Base-by-base conservation (phyloP, 1,140 invertebrate species). In the Manduca sexta region DNA sequence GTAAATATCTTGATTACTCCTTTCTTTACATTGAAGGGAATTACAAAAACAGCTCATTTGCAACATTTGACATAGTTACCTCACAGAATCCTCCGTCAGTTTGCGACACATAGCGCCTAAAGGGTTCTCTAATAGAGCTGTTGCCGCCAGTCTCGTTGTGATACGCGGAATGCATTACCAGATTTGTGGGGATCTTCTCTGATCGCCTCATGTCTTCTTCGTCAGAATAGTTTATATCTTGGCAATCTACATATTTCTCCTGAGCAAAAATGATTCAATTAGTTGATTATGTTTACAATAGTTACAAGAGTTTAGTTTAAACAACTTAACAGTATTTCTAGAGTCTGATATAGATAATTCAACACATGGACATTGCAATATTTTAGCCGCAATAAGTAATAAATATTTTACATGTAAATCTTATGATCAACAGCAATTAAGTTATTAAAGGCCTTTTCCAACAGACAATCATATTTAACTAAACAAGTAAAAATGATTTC, bases 241-340 rank as follows among this genome's bases (percentile, higher is more conserved):
- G 66, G 30, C 77, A 81, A 46, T 81, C 74, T 12, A 81, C 77
- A 21, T 81, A 81, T 52, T 81, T 81, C 47, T 78, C 74, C 77
- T 81, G 47, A 1, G n/a, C n/a, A n/a, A n/a, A n/a, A n/a, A n/a
- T n/a, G n/a, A n/a, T n/a, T n/a, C n/a, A 1, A n/a, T n/a, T n/a
- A n/a, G n/a, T n/a, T n/a, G n/a, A n/a, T n/a, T n/a, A n/a, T n/a
- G n/a, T n/a, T n/a, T n/a, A n/a, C n/a, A n/a, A n/a, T n/a, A n/a
- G n/a, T n/a, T n/a, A n/a, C n/a, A n/a, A n/a, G n/a, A n/a, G n/a
- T n/a, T n/a, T n/a, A n/a, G n/a, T n/a, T n/a, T n/a, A n/a, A n/a
- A n/a, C n/a, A n/a, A n/a, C n/a, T n/a, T n/a, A n/a, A n/a, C n/a
- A n/a, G n/a, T n/a, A n/a, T n/a, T n/a, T n/a, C n/a, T n/a, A n/a